Base-by-base conservation (phyloP, 2,888 invertebrate genomes). In the Lydus trimaculatus region DNA sequence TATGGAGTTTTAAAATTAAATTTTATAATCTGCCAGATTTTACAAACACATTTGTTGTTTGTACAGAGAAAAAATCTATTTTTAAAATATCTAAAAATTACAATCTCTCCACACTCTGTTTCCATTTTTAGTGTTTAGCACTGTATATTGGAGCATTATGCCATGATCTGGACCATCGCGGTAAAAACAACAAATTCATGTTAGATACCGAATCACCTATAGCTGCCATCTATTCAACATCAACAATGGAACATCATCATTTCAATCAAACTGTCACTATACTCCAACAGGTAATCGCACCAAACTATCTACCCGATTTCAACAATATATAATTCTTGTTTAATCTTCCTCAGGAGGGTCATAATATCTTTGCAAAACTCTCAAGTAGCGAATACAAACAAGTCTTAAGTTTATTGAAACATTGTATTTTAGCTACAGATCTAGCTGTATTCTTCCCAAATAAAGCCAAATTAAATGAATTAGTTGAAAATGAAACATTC, bases 181-280 rank as follows among this genome's bases (percentile, higher is more conserved):
- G 95, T 0, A 94, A 94, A 83, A 95, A 94, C 70, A 95, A 95
- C 81, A 92, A 93, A 80, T 95, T 94, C 83, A 94, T 95, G 93
- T 88, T 91, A 76, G 93, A 94, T 76, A 93, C 91, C 28, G 92
- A 91, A 64, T 93, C 94, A 1, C 95, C 95, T 0, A 85, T 96
- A 43, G 95, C 95, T 0, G 90, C 92, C 31, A 93, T 96, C 83
- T 95, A 95, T 83, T 91, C 93, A 36, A 95, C 95, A 0, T 94
- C 94, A 0, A 94, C 95, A 0, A 90, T 95, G 88, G 95, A 95
- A 81, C 94, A 95, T 80, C 95, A 95, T 81, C 95, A 95, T 83
- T 95, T 95, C 82, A 95, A 95, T 81, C 95, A 94, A 81, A 94
- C 95, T 0, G 93, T 95, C 31, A 92, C 93, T 15, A 95, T 95